phyloP scores from a whole-genome alignment of 2,113 vertebrate genomes.

The Pithys albifrons region DNA sequence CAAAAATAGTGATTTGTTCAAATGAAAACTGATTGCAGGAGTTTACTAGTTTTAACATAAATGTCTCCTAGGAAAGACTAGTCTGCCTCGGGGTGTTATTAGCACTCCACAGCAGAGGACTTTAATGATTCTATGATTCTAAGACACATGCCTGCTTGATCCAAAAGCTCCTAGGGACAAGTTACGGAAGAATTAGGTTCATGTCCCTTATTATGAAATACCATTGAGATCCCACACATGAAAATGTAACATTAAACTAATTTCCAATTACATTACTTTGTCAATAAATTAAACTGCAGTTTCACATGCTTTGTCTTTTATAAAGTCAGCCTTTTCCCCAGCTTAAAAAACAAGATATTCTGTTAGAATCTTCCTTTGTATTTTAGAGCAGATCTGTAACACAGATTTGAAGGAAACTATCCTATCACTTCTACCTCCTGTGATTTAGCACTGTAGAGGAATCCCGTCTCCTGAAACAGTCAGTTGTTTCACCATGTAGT shows the following conservation, averaged over 20 bases:
- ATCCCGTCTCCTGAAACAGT: neutral
- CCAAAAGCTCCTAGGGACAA: neutral
- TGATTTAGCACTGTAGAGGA: neutral
- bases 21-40: neutral
- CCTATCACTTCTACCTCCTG: neutral
- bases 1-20: neutral
- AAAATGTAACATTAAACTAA: neutral
- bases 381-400: neutral
- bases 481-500: neutral
- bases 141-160: neutral
- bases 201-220: neutral
- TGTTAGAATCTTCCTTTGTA: neutral
- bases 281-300: neutral
- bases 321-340: neutral
- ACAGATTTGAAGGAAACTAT: neutral
- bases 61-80: neutral
- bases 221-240: neutral
- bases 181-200: neutral
- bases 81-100: neutral
- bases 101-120: neutral
- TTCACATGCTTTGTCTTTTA: neutral
- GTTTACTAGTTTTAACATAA: neutral
- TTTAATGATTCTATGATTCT: neutral
- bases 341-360: neutral
- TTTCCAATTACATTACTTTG: neutral